These are phyloP conservation scores for Neoseiulus cucumeris DNA, from an alignment of 1,140 invertebrate species.

Conservation along the genomic window DNA sequence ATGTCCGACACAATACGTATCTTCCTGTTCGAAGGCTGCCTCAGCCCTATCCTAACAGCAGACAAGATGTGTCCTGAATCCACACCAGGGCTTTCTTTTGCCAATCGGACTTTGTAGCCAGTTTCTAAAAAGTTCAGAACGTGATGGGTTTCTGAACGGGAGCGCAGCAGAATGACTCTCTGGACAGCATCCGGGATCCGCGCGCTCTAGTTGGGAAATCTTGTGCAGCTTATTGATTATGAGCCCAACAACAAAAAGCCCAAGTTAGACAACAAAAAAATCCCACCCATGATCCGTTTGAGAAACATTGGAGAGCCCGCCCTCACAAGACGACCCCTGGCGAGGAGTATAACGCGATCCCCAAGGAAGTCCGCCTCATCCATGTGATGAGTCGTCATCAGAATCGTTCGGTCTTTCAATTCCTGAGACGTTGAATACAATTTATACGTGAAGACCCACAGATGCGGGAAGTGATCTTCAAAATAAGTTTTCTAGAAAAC, in stretches of 20 bases:
- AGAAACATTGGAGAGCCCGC: constrained; percentile 58
- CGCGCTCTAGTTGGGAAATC: too few species aligned
- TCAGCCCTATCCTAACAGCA: not conserved
- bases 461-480: constrained; percentile 11
- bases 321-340: constrained; percentile 56
- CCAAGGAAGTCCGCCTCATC: constrained; percentile 88
- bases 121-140: not conserved
- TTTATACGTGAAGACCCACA: too few species aligned
- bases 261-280: too few species aligned
- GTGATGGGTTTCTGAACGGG: too few species aligned
- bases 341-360: constrained; percentile 76
- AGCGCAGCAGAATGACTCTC: too few species aligned
- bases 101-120: not conserved
- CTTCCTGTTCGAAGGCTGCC: too few species aligned
- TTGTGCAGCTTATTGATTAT: too few species aligned
- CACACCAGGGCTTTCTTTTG: not conserved
- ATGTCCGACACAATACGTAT: not conserved
- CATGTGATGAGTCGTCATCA: constrained; percentile 93
- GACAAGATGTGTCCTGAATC: not conserved
- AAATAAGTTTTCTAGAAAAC: too few species aligned
- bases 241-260: too few species aligned
- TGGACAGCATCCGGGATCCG: too few species aligned
- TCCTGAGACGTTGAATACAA: constrained; percentile 31
- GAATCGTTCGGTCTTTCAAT: constrained; percentile 45
- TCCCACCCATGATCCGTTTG: constrained; percentile 57